Evolutionary conservation across 2,888 invertebrate genomes (phyloP).

Genomic region (Ennomos erosarius): DNA sequence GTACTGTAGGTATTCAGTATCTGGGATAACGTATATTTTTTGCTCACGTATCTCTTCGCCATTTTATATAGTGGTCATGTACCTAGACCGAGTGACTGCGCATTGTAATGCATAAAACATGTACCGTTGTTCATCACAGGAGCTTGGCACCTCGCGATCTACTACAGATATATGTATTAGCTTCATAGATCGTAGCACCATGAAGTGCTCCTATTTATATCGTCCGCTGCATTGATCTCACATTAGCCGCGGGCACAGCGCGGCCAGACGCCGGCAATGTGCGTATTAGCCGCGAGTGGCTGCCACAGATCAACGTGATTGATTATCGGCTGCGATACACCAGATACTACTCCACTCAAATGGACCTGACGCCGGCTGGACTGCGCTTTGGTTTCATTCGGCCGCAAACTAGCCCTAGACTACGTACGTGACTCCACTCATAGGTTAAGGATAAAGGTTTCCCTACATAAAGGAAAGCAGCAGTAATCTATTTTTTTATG

Average conservation of each 20-base stretch:
- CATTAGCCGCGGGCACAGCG: conserved; percentile 31
- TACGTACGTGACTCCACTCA: too few relatives aligned
- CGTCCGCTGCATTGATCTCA: conserved; percentile 35
- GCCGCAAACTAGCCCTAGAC: too few relatives aligned
- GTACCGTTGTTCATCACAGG: neutral
- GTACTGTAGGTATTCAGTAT: too few relatives aligned
- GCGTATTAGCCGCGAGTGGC: conserved; percentile 22
- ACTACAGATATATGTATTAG: conserved; percentile 7
- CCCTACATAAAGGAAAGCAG: too few relatives aligned
- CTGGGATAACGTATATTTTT: too few relatives aligned
- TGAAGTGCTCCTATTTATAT: conserved; percentile 39
- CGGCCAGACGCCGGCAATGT: conserved; percentile 20
- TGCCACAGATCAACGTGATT: conserved; percentile 63
- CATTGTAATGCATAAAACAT: neutral
- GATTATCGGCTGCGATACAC: conserved; percentile 67
- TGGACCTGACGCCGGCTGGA: conserved; percentile 16
- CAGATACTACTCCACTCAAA: conserved; percentile 39
- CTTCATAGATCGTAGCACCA: conserved; percentile 18
- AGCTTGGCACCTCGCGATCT: neutral
- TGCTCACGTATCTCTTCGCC: too few relatives aligned
- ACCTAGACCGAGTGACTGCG: neutral
- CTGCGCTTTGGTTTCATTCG: neutral
- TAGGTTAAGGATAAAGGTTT: too few relatives aligned
- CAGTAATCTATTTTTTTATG: too few relatives aligned
- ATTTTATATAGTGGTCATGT: too few relatives aligned